These are phyloP conservation scores for Onychorhynchus coronatus DNA, from an alignment of 2,113 vertebrate genomes.

Conservation along the genomic window DNA sequence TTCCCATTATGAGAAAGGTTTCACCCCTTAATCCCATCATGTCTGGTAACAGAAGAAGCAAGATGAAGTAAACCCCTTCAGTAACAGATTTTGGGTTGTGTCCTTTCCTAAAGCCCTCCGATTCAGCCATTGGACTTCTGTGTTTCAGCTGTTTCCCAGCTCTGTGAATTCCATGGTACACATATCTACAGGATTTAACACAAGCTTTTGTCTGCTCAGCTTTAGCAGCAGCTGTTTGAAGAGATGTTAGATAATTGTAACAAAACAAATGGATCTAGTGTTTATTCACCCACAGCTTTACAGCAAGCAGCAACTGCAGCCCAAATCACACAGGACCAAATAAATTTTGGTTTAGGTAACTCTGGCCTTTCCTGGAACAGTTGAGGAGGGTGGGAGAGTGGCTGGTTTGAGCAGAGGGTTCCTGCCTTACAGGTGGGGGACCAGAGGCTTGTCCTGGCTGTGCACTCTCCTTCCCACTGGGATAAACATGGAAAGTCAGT, in stretches of 20 bases:
- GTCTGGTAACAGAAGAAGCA: not conserved
- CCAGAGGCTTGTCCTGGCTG: not conserved
- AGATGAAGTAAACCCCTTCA: not conserved
- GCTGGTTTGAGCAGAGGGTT: not conserved
- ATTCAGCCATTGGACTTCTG: not conserved
- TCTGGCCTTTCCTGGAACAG: not conserved
- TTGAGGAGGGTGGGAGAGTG: not conserved
- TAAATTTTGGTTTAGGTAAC: not conserved
- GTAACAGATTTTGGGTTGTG: not conserved
- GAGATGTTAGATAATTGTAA: not conserved
- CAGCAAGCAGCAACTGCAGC: not conserved
- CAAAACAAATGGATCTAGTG: not conserved
- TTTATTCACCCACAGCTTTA: not conserved
- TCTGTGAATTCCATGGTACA: not conserved
- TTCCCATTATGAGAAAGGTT: not conserved
- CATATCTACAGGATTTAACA: fast-evolving
- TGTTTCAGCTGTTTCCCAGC: not conserved
- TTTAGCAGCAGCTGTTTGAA: not conserved
- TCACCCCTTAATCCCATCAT: not conserved
- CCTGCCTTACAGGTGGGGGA: not conserved
- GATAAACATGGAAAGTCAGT: not conserved
- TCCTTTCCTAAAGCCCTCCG: not conserved
- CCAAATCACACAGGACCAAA: not conserved
- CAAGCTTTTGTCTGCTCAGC: not conserved
- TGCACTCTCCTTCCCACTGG: not conserved